Evolutionary conservation across 2,113 vertebrate genomes (phyloP).

Genomic region (Peromyscus maniculatus): DNA sequence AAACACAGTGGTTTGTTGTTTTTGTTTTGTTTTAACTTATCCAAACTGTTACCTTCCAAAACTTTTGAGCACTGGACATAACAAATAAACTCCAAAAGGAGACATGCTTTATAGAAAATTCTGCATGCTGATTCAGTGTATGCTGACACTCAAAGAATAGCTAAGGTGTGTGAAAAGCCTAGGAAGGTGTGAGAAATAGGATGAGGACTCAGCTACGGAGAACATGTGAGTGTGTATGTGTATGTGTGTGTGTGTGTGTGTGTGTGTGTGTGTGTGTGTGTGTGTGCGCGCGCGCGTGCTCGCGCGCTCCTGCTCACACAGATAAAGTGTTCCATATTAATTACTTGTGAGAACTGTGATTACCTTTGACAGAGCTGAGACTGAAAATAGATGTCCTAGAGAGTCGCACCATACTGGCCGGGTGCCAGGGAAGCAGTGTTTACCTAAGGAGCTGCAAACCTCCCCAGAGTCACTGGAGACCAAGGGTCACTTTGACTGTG

Average conservation of each 20-base stretch:
- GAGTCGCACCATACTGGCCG: not conserved
- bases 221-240: not conserved
- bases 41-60: conserved; percentile 21
- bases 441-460: not conserved
- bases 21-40: not conserved
- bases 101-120: not conserved
- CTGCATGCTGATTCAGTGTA: not conserved
- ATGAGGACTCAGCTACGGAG: not conserved
- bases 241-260: not conserved
- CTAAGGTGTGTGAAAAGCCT: not conserved
- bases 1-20: not conserved
- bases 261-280: not conserved
- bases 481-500: not conserved
- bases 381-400: conserved; percentile 60
- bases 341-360: conserved; percentile 75
- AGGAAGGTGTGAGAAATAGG: not conserved
- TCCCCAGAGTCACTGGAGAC: not conserved
- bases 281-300: accelerated
- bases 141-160: not conserved
- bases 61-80: not conserved
- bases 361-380: conserved; percentile 64
- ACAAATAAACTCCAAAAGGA: conserved; percentile 31
- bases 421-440: conserved; percentile 18
- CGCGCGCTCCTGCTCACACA: not conserved
- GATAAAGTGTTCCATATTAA: conserved; percentile 61